Conservation (phyloP, 2,113 vertebrate genomes). For the Cyprinus carpio region DNA sequence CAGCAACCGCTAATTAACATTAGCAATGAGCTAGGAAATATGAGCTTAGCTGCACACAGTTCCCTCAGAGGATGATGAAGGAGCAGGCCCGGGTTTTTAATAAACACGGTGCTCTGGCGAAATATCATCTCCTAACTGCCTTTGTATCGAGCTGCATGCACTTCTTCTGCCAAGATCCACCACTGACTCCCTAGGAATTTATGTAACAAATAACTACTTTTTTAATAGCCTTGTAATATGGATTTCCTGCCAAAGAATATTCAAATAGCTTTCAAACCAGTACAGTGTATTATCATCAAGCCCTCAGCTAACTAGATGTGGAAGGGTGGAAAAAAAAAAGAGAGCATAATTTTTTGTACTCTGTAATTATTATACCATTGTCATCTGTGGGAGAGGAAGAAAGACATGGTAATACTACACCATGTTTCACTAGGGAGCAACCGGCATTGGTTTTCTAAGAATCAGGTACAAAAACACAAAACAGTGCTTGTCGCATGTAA, state of each 20-base stretch:
- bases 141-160: conserved; percentile 74
- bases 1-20: conserved; percentile 77
- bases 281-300: conserved; percentile 84
- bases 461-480: conserved; percentile 33
- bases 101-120: conserved; percentile 75
- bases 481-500: conserved; percentile 51
- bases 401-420: conserved; percentile 27
- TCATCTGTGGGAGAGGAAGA: conserved; percentile 63
- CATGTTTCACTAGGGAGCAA: conserved; percentile 46
- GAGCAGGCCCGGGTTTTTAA: conserved; percentile 76
- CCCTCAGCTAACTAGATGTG: conserved; percentile 76
- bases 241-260: conserved; percentile 85
- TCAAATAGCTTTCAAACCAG: conserved; percentile 81
- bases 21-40: conserved; percentile 76
- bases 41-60: conserved; percentile 68
- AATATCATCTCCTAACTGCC: conserved; percentile 75
- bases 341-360: conserved; percentile 79
- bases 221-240: conserved; percentile 83
- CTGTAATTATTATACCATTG: conserved; percentile 78
- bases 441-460: conserved; percentile 22
- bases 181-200: conserved; percentile 77
- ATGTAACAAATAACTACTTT: conserved; percentile 88
- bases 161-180: conserved; percentile 72
- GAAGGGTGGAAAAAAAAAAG: conserved; percentile 64
- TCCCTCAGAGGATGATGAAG: conserved; percentile 73